phyloP scores from a whole-genome alignment of 1,140 invertebrate species.

The Papilio glaucus region DNA sequence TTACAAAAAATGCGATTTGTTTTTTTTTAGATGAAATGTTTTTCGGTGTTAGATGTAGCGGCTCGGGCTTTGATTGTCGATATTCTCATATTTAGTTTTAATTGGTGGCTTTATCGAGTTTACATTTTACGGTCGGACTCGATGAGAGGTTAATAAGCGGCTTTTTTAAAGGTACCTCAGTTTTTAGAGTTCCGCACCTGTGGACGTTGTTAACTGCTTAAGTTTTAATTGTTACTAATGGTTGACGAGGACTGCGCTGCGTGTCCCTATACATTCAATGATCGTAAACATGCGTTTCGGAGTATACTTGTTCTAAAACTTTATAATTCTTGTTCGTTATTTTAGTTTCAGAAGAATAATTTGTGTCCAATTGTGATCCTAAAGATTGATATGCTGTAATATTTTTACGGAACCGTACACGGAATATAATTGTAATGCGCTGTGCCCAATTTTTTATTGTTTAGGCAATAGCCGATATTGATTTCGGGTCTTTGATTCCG shows the following conservation, averaged over 20 bases:
- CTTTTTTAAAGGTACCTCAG: slow-evolving; percentile 80
- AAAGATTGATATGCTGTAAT: slow-evolving; percentile 40
- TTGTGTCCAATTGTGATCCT: not conserved
- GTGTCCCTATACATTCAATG: not conserved
- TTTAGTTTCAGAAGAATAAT: not conserved
- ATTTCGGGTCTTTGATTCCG: slow-evolving; percentile 82
- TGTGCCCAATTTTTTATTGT: slow-evolving; percentile 83
- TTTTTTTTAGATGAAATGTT: slow-evolving; percentile 74
- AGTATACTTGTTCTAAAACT: not conserved
- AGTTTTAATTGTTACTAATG: slow-evolving; percentile 28
- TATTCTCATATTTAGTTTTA: slow-evolving; percentile 83
- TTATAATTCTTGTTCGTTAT: not conserved
- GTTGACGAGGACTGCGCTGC: not conserved
- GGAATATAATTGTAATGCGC: slow-evolving; percentile 76
- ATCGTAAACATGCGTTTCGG: not conserved
- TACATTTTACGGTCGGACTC: slow-evolving; percentile 83
- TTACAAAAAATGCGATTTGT: slow-evolving; percentile 77
- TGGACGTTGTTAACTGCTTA: slow-evolving; percentile 17
- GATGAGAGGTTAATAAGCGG: slow-evolving; percentile 83
- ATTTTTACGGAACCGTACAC: slow-evolving; percentile 76
- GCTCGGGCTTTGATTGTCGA: slow-evolving; percentile 81
- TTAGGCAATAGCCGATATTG: slow-evolving; percentile 81
- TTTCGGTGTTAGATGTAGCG: slow-evolving; percentile 79
- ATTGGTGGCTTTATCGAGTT: slow-evolving; percentile 83
- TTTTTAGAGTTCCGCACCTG: slow-evolving; percentile 74